Evolutionary conservation across 2,888 invertebrate genomes (phyloP).

Genomic region (Danaus chrysippus): DNA sequence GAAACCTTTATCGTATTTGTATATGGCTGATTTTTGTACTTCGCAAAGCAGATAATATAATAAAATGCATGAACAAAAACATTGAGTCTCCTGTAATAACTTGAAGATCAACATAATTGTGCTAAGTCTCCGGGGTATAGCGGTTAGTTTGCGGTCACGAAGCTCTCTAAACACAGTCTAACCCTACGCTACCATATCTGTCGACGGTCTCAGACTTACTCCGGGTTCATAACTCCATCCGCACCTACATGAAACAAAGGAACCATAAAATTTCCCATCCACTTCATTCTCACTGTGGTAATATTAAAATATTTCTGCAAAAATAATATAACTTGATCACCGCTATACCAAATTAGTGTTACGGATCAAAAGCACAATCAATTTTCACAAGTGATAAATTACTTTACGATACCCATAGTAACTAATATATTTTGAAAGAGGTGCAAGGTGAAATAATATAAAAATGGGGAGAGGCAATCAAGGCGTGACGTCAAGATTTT

Average conservation of each 20-base stretch:
- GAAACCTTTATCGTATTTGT: too few relatives aligned
- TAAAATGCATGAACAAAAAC: conserved; percentile 8
- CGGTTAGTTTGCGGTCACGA: conserved; percentile 66
- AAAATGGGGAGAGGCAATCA: conserved; percentile 62
- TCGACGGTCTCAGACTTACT: conserved; percentile 48
- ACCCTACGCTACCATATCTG: conserved; percentile 72
- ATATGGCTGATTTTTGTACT: neutral
- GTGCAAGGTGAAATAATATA: conserved; percentile 52
- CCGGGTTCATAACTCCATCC: conserved; percentile 39
- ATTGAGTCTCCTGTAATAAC: conserved; percentile 19
- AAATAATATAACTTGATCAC: conserved; percentile 6
- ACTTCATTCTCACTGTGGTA: neutral
- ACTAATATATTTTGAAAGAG: conserved; percentile 35
- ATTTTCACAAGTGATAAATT: conserved; percentile 40
- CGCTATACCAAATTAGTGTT: conserved; percentile 50
- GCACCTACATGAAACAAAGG: conserved; percentile 3
- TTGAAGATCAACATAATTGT: conserved; percentile 53
- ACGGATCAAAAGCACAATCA: conserved; percentile 33
- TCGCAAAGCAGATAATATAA: neutral
- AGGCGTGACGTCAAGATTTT: conserved; percentile 62
- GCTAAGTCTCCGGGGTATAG: conserved; percentile 56
- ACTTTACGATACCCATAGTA: conserved; percentile 35
- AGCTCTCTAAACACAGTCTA: conserved; percentile 67
- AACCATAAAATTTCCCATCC: neutral
- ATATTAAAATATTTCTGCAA: neutral